Evolutionary conservation across 2,888 invertebrate genomes (phyloP).

Genomic region (Mythimna vitellina): DNA sequence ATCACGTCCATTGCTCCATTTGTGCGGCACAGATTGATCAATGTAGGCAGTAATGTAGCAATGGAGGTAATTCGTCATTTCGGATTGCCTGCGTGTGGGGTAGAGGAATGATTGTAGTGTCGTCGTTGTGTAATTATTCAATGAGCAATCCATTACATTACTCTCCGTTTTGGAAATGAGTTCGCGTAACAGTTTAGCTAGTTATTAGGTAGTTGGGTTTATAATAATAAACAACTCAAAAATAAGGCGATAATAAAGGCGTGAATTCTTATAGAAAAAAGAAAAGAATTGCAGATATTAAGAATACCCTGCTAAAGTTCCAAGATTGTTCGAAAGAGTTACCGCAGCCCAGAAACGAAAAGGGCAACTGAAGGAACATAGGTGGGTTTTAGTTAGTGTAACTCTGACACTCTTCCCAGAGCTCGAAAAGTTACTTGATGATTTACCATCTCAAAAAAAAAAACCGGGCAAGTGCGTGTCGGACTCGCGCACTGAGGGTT

Average conservation of each 20-base stretch:
- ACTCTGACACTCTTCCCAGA: no score
- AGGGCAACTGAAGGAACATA: no score
- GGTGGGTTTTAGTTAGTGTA: no score
- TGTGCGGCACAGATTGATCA: conserved; percentile 18
- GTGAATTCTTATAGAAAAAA: not conserved
- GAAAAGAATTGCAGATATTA: not conserved
- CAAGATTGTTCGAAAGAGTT: no score
- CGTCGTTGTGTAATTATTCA: conserved; percentile 42
- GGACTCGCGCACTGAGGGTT: no score
- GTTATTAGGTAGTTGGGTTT: conserved; percentile 8
- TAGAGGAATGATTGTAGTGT: conserved; percentile 8
- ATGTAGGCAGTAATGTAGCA: conserved; percentile 14
- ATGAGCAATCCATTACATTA: conserved; percentile 46
- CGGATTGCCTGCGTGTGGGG: not conserved
- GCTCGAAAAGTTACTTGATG: no score
- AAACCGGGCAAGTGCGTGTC: no score
- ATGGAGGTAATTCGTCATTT: conserved; percentile 26
- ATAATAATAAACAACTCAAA: not conserved
- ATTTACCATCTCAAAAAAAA: no score
- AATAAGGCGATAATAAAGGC: not conserved
- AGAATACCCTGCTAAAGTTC: no score
- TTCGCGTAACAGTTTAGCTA: conserved; percentile 9
- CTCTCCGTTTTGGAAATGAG: conserved; percentile 30
- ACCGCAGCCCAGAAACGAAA: no score
- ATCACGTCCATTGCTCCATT: conserved; percentile 13